Percentiles rank a stretch among this genome's conserved stretches.
Evolutionary conservation across 2,113 vertebrate genomes (phyloP).

Genomic region (Microcebus griseorufus): DNA sequence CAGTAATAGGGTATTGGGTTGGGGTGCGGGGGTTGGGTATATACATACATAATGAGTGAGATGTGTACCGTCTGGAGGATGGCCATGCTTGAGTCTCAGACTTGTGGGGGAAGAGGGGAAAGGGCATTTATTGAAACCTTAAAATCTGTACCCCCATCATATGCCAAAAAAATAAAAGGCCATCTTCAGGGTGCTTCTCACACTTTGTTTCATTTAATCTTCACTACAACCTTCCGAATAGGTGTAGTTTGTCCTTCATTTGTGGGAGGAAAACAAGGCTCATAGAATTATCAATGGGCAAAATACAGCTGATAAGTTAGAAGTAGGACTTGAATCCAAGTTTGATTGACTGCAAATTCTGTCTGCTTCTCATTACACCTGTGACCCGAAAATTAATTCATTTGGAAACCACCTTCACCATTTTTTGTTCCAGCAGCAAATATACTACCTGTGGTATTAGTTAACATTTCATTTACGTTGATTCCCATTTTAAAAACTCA

Average conservation of each 20-base stretch:
- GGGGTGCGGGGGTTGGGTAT: no score
- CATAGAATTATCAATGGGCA: not conserved
- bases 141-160: no score
- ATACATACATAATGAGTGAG: no score
- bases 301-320: not conserved
- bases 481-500: not conserved
- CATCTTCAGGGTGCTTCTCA: not conserved
- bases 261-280: not conserved
- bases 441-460: not conserved
- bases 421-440: not conserved
- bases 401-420: not conserved
- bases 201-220: not conserved
- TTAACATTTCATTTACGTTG: not conserved
- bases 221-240: not conserved
- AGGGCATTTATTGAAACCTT: no score
- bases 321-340: not conserved
- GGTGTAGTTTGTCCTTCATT: not conserved
- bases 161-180: not conserved
- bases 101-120: no score
- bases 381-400: not conserved
- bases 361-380: not conserved
- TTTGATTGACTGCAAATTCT: not conserved
- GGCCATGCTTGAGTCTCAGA: no score
- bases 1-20: no score
- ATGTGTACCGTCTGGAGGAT: no score